phyloP scores from a whole-genome alignment of 2,113 vertebrate genomes.

The Pelusios castaneus region DNA sequence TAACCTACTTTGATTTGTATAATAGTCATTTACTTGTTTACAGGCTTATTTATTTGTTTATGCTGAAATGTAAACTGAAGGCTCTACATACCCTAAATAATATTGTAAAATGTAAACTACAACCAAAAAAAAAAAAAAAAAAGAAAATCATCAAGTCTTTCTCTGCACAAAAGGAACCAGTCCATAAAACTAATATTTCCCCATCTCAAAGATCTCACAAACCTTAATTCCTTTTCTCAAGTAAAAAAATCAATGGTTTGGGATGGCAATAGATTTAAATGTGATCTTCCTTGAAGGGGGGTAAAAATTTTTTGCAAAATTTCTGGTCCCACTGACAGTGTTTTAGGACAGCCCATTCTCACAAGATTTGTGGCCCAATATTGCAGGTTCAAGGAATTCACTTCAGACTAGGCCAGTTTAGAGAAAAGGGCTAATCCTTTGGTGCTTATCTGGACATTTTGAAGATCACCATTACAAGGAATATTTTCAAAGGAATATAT shows the following conservation, averaged over 20 bases:
- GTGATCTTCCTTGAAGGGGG: not conserved
- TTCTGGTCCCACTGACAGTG: not conserved
- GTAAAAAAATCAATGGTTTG: not conserved
- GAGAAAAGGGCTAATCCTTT: conserved; percentile 4
- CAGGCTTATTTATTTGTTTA: not conserved
- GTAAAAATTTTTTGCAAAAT: no score
- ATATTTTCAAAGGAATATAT: not conserved
- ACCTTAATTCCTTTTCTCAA: not conserved
- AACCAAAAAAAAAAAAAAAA: not conserved
- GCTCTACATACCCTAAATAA: not conserved
- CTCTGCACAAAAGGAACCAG: not conserved
- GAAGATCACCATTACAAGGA: not conserved
- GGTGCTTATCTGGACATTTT: not conserved
- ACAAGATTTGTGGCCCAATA: not conserved
- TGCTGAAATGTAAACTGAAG: not conserved
- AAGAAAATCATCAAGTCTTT: not conserved
- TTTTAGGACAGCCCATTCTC: not conserved
- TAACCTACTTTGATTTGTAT: conserved; percentile 28
- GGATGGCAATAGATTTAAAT: conserved; percentile 12
- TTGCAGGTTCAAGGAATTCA: not conserved
- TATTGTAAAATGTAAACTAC: not conserved
- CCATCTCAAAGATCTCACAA: not conserved
- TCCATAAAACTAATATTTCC: not conserved
- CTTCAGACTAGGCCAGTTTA: conserved; percentile 15
- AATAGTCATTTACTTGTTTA: conserved; percentile 1